Evolutionary conservation across 2,113 vertebrate genomes (phyloP), one percentile per base, ranked within the genome.

Genomic region (Murina feae): DNA sequence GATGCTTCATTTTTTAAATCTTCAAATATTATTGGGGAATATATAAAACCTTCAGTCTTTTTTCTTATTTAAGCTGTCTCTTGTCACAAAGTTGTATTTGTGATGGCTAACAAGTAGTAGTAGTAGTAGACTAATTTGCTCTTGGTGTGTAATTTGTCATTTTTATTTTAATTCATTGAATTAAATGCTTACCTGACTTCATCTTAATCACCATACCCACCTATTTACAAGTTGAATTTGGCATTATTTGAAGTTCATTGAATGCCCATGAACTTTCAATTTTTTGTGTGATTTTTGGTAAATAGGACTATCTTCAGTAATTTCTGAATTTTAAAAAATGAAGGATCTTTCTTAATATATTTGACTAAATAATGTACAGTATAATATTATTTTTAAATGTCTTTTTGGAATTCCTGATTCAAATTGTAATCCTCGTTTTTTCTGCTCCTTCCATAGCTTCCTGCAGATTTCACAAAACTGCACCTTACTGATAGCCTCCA

Each of bases 401-500:
- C 2, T 39, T 95, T 42, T 75, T 96, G 82, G 93, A 47, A 37
- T 97, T 51, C 87, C 66, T 91, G 49, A 89, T 92, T 96, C 94
- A 97, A 32, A 97, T 97, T 95, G 94, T 98, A 98, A 98, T 95
- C 74, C 81, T 95, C 37, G 82, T 95, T 97, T 98, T 97, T 98
- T 89, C 96, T 95, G 95, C 97, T 96, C 92, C 97, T 96, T 95
- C 97, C 97, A n/a, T 97, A 99, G 98, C 99, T 99, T 97, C 99
- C 99, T 97, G 99, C 99, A 98, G 99, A 99, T 98, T 99, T 99
- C 98, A 99, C 99, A 98, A 99, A 99, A 98, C 98, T 99, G 89
- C 99, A 99, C 98, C 99, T 99, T 98, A 98, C 99, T 97, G 99
- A 99, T 98, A 99, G 99, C 98, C 99, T 99, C 98, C 99, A 99